A percentile compares a stretch with the other conserved stretches of the same genome.
Conservation (phyloP, 2,888 invertebrate species). For the Opisthograptis luteolata region DNA sequence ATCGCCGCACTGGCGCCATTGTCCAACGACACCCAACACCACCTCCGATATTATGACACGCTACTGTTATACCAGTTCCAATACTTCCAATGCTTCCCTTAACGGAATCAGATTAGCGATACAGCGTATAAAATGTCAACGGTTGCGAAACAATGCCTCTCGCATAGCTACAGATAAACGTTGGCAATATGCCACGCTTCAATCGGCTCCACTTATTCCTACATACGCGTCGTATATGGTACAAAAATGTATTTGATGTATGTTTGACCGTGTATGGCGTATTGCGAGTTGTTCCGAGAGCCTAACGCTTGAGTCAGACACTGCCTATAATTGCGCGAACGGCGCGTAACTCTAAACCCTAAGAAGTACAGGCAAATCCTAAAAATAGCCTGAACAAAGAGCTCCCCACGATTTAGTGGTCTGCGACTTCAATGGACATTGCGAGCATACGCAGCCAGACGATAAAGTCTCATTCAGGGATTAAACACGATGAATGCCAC, state of each 20-base stretch:
- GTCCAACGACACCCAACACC: conserved; percentile 3
- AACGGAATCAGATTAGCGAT: conserved; percentile 44
- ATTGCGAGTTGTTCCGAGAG: conserved; percentile 48
- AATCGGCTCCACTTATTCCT: conserved; percentile 53
- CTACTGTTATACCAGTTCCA: conserved; percentile 10
- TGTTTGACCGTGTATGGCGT: conserved; percentile 58
- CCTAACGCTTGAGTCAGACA: conserved; percentile 53
- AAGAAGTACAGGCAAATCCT: conserved; percentile 10
- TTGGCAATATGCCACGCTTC: conserved; percentile 60
- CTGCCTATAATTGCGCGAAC: conserved; percentile 16
- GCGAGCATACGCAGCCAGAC: conserved; percentile 34
- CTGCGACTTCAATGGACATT: conserved; percentile 38
- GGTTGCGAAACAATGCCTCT: conserved; percentile 60
- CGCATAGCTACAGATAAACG: conserved; percentile 40
- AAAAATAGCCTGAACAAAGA: conserved; percentile 25
- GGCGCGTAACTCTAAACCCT: conserved; percentile 9
- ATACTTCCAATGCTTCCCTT: conserved; percentile 11
- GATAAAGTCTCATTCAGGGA: conserved; percentile 54
- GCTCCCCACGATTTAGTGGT: conserved; percentile 30
- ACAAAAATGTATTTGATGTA: conserved; percentile 64
- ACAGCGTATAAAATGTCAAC: conserved; percentile 57
- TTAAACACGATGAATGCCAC: conserved; percentile 55
- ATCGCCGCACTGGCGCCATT: conserved; percentile 18
- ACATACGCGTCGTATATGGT: conserved; percentile 61
- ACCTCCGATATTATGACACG: conserved; percentile 17